Conservation (phyloP, 2,797 vertebrate genomes). For the Hephaestus fuliginosus region DNA sequence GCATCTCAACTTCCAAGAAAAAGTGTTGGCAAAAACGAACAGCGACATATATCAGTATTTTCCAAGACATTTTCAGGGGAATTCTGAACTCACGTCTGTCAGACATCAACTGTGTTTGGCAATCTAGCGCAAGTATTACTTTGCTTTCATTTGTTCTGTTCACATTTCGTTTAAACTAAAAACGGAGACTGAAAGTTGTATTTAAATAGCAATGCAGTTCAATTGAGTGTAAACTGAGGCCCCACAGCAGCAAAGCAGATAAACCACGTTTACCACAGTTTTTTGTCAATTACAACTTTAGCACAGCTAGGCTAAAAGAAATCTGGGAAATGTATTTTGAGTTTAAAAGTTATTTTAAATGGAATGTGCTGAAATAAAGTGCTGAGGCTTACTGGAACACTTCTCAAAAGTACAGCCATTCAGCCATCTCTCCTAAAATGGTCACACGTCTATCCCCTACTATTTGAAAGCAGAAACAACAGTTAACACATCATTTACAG, state of each 20-base stretch:
- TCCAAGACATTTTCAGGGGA: background rate
- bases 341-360: background rate
- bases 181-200: background rate
- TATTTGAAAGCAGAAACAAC: background rate
- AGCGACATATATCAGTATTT: background rate
- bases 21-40: background rate
- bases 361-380: background rate
- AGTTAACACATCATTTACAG: background rate
- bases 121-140: background rate
- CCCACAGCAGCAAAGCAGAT: background rate
- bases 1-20: background rate
- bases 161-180: background rate
- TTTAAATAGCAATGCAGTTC: background rate
- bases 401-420: background rate
- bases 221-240: background rate
- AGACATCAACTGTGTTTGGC: background rate
- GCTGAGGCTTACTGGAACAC: background rate
- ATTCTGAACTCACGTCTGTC: background rate
- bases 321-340: constrained; percentile 1
- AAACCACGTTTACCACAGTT: background rate
- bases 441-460: background rate
- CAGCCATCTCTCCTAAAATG: background rate
- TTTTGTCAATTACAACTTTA: background rate
- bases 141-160: background rate
- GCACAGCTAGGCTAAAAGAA: background rate